phyloP scores from a whole-genome alignment of 2,113 vertebrate species.

The Actenoides lindsayi region DNA sequence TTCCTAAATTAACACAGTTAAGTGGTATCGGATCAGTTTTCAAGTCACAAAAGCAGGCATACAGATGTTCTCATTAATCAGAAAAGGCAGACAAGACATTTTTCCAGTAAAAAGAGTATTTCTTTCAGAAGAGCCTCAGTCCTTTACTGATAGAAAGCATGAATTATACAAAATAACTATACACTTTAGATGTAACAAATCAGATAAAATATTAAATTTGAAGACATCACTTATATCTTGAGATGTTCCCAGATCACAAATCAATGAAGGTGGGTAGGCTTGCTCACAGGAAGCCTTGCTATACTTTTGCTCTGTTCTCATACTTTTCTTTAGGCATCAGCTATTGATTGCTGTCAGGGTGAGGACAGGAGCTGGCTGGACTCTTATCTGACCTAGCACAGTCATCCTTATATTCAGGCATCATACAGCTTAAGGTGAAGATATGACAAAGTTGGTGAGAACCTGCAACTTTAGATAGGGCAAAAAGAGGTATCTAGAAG shows the following conservation, averaged over 20 bases:
- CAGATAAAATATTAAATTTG: background rate
- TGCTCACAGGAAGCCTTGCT: background rate
- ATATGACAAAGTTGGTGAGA: background rate
- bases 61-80: constrained; percentile 32
- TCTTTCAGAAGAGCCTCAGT: background rate
- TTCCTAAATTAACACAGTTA: constrained; percentile 9
- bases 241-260: constrained; percentile 14
- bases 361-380: background rate
- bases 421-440: background rate
- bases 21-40: constrained; percentile 15
- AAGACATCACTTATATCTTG: background rate
- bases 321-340: background rate
- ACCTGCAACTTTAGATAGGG: background rate
- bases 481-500: background rate
- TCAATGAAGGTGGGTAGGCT: background rate
- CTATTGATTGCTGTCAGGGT: background rate
- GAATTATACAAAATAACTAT: constrained; percentile 30
- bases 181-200: background rate
- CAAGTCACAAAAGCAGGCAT: background rate
- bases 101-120: constrained; percentile 47
- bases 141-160: background rate
- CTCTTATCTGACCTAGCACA: background rate
- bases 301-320: background rate
- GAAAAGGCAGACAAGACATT: constrained; percentile 31
- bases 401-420: background rate